A percentile compares a stretch with the other conserved stretches of the same genome.
phyloP scores from a whole-genome alignment of 2,113 vertebrate genomes.

The Dasyornis broadbenti region DNA sequence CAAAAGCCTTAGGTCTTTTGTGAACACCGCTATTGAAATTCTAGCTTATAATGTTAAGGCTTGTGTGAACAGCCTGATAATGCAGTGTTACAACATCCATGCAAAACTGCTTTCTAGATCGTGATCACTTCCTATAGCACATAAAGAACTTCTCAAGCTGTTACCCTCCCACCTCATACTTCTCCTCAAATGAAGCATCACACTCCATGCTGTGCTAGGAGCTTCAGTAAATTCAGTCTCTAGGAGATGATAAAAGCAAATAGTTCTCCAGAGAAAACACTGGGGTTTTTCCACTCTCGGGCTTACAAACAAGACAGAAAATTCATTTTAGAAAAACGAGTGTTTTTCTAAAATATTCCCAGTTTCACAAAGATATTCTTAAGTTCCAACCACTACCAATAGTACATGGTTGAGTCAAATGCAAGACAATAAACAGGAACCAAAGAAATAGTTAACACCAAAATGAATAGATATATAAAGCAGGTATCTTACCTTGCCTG shows the following conservation, averaged over 20 bases:
- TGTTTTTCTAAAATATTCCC: background rate
- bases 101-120: background rate
- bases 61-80: background rate
- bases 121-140: background rate
- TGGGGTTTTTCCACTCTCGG: background rate
- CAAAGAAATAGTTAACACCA: background rate
- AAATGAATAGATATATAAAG: background rate
- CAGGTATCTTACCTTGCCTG: slow-evolving; percentile 84
- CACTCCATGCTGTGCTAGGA: background rate
- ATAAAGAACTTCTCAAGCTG: background rate
- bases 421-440: background rate
- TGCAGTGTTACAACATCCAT: background rate
- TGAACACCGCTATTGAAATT: background rate
- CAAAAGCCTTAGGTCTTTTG: background rate
- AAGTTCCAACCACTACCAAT: background rate
- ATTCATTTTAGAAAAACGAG: background rate
- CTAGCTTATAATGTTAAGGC: background rate
- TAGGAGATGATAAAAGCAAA: background rate
- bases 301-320: background rate
- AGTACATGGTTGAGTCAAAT: background rate
- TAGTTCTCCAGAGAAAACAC: background rate
- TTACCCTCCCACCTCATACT: background rate
- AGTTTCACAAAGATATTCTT: background rate
- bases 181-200: background rate
- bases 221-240: background rate